phyloP scores from a whole-genome alignment of 2,888 invertebrate species.

The Dinocampus coccinellae region DNA sequence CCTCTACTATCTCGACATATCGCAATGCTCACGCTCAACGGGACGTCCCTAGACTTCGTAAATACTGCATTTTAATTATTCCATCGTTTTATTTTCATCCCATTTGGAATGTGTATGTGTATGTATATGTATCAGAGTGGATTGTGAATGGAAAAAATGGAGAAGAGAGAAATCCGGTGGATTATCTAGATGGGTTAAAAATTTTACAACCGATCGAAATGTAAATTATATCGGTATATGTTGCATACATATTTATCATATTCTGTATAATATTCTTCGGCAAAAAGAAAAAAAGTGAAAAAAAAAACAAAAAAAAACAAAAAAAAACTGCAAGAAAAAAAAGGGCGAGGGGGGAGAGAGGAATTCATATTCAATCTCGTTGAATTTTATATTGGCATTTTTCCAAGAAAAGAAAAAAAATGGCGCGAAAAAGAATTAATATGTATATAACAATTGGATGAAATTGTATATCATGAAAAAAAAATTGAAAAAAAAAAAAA shows the following conservation, averaged over 20 bases:
- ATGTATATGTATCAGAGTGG: neutral
- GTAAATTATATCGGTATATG: conserved; percentile 12
- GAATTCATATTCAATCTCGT: conserved; percentile 5
- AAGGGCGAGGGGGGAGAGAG: too few relatives aligned
- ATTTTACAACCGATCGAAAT: neutral
- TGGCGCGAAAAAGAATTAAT: neutral
- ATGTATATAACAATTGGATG: neutral
- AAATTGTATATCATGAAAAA: neutral
- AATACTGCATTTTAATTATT: conserved; percentile 62
- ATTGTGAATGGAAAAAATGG: neutral
- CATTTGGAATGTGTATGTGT: neutral
- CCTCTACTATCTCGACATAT: conserved; percentile 18
- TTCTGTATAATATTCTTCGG: neutral
- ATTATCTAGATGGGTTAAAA: conserved; percentile 17
- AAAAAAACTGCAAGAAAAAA: too few relatives aligned
- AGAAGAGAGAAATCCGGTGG: neutral
- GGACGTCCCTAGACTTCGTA: conserved; percentile 45
- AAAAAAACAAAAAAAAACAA: conserved; percentile 2
- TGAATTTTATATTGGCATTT: conserved; percentile 26
- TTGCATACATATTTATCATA: neutral
- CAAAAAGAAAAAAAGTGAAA: neutral
- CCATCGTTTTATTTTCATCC: conserved; percentile 45
- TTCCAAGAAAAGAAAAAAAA: conserved; percentile 29
- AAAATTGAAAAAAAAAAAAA: neutral
- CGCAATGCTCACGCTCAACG: conserved; percentile 47